Evolutionary conservation across 2,797 vertebrate species (phyloP).

Genomic region (Oryzias dopingdopingensis): DNA sequence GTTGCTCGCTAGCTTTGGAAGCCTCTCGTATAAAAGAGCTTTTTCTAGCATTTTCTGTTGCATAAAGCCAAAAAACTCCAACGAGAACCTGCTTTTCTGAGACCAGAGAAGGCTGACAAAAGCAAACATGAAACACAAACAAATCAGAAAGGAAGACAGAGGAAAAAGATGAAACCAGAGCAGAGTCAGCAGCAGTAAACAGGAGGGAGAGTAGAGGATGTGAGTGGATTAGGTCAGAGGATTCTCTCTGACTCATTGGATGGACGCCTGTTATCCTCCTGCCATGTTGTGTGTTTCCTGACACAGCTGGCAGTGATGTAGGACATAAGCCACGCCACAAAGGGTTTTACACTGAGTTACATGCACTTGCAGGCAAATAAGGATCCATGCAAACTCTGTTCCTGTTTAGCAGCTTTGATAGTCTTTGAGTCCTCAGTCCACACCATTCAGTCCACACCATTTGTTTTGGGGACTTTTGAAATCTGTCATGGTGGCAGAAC

Average conservation of each 20-base stretch:
- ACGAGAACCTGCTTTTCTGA: neutral
- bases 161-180: slow-evolving; percentile 19
- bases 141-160: slow-evolving; percentile 32
- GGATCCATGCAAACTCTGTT: neutral
- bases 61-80: too few species aligned
- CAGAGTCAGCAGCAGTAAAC: slow-evolving; percentile 39
- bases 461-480: too few species aligned
- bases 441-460: too few species aligned
- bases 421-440: too few species aligned
- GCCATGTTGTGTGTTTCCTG: slow-evolving; percentile 15
- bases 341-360: neutral
- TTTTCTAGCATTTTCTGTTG: too few species aligned
- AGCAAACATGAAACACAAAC: slow-evolving; percentile 2
- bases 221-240: slow-evolving; percentile 50
- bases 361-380: slow-evolving; percentile 9
- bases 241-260: slow-evolving; percentile 54
- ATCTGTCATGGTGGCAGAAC: too few species aligned
- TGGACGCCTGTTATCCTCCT: slow-evolving; percentile 39
- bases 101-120: slow-evolving; percentile 3
- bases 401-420: too few species aligned
- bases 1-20: too few species aligned
- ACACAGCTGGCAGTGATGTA: slow-evolving; percentile 17
- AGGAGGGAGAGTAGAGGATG: slow-evolving; percentile 43
- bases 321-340: slow-evolving; percentile 19
- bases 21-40: too few species aligned